Evolutionary conservation across 2,888 invertebrate species (phyloP).

Genomic region (Pollenia labialis): DNA sequence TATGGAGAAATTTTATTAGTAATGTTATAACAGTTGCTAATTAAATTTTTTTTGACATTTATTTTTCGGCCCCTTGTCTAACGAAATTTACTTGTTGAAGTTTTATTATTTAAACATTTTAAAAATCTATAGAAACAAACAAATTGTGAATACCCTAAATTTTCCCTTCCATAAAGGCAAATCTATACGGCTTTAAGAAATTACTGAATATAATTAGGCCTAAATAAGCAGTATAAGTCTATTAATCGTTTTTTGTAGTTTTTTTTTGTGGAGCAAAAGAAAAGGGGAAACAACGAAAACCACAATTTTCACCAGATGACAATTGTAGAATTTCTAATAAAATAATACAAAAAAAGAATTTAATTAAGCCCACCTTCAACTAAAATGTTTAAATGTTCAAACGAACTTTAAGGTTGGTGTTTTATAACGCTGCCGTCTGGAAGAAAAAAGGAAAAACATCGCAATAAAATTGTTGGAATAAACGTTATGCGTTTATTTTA

Average conservation of each 20-base stretch:
- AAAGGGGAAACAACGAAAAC: background rate
- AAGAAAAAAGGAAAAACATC: background rate
- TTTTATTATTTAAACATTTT: conserved; percentile 33
- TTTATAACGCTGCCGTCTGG: conserved; percentile 4
- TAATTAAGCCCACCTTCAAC: background rate
- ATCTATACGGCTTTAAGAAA: background rate
- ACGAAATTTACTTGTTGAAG: background rate
- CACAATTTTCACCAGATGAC: background rate
- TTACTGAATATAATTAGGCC: background rate
- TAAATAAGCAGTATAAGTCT: conserved; percentile 2
- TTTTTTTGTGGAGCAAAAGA: background rate
- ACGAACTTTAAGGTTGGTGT: conserved; percentile 13
- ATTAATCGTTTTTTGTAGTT: conserved; percentile 6
- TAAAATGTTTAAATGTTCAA: background rate
- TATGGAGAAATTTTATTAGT: too few species aligned
- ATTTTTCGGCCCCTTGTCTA: too few species aligned
- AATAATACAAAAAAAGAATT: conserved; percentile 1
- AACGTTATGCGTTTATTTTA: conserved; percentile 11
- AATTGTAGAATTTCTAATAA: background rate
- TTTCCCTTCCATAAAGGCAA: background rate
- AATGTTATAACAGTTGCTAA: too few species aligned
- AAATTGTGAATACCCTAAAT: conserved; percentile 1
- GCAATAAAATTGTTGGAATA: background rate
- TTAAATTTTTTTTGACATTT: too few species aligned
- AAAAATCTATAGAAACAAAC: background rate